These are phyloP conservation scores for Synanthedon tipuliformis DNA, from an alignment of 2,888 invertebrate species.

Conservation along the genomic window DNA sequence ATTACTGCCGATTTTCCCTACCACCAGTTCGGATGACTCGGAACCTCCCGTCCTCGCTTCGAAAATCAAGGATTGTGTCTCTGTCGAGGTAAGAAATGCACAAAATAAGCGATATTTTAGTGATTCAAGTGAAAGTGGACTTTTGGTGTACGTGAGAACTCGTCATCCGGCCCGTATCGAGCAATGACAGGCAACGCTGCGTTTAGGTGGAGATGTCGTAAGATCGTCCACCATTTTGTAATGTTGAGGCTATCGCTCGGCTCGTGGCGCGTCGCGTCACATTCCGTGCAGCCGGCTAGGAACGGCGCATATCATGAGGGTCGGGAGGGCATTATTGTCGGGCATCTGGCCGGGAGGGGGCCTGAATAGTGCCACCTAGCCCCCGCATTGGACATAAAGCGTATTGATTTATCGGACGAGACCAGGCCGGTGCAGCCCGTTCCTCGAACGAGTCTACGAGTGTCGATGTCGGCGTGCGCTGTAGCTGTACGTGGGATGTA, in stretches of 20 bases:
- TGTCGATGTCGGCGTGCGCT: constrained; percentile 63
- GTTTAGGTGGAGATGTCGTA: constrained; percentile 71
- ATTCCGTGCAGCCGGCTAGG: constrained; percentile 63
- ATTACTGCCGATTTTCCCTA: constrained; percentile 69
- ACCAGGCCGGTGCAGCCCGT: constrained; percentile 61
- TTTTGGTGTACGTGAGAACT: constrained; percentile 62
- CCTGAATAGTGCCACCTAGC: constrained; percentile 44
- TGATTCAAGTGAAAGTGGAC: constrained; percentile 67
- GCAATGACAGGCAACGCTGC: constrained; percentile 62
- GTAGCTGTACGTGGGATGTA: constrained; percentile 58
- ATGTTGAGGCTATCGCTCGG: constrained; percentile 65
- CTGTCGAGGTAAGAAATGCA: constrained; percentile 73
- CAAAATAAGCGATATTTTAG: constrained; percentile 39
- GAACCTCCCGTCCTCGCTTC: constrained; percentile 68
- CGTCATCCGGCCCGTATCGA: constrained; percentile 65
- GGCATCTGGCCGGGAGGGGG: constrained; percentile 59
- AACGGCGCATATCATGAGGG: constrained; percentile 58
- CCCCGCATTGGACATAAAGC: constrained; percentile 46
- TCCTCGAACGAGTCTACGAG: constrained; percentile 37
- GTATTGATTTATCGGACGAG: constrained; percentile 68
- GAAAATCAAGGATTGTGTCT: constrained; percentile 75
- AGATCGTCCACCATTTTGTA: constrained; percentile 72
- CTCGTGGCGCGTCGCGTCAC: constrained; percentile 54
- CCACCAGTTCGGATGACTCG: constrained; percentile 66
- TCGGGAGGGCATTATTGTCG: constrained; percentile 59